Evolutionary conservation across 2,797 vertebrate genomes (phyloP).

Genomic region (Chaetodon trifasciatus): DNA sequence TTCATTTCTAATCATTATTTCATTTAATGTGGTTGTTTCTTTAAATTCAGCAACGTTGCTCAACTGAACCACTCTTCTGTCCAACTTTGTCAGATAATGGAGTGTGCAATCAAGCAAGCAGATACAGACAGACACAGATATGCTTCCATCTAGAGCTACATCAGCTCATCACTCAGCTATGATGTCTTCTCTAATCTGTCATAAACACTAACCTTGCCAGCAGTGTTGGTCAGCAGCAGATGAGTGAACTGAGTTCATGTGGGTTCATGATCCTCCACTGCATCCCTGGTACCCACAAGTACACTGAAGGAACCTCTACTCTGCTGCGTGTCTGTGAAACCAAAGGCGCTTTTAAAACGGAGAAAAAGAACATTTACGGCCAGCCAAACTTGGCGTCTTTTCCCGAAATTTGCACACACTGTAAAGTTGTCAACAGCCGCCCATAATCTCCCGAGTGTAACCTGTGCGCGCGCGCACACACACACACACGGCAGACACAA

Average conservation of each 20-base stretch:
- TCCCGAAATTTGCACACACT: not conserved
- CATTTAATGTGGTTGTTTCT: not conserved
- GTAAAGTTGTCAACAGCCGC: conserved; percentile 50
- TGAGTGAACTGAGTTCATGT: conserved; percentile 38
- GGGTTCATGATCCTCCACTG: conserved; percentile 41
- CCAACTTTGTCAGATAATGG: not conserved
- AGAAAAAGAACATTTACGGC: not conserved
- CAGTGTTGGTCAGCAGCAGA: conserved; percentile 45
- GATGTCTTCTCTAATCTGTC: conserved; percentile 48
- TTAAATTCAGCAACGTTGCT: not conserved
- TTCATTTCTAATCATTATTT: not conserved
- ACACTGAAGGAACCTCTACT: not conserved
- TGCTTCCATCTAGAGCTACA: not conserved
- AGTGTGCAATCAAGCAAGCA: not conserved
- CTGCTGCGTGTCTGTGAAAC: not conserved
- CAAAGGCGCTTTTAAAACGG: not conserved
- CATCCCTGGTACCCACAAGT: conserved; percentile 28
- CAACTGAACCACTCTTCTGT: not conserved
- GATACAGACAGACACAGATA: not conserved
- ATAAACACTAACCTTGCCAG: conserved; percentile 47
- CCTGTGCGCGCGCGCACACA: not conserved
- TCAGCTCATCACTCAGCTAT: conserved; percentile 19
- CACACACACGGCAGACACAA: conserved; percentile 15
- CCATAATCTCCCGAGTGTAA: conserved; percentile 38
- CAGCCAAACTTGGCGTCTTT: not conserved